phyloP scores from a whole-genome alignment of 2,797 vertebrate genomes.

The Crenuchus spilurus region DNA sequence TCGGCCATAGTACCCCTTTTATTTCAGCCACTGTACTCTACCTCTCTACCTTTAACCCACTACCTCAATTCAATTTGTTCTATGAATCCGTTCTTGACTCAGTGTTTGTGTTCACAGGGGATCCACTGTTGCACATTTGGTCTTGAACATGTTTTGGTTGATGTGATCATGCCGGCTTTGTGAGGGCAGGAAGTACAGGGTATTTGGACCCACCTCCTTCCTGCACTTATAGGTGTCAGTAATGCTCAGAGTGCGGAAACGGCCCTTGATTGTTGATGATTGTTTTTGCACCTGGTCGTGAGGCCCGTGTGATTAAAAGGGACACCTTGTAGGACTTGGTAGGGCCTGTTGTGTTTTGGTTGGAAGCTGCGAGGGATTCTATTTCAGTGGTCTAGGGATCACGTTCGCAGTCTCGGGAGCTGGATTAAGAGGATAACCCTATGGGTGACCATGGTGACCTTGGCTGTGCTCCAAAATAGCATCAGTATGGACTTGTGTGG shows the following conservation, averaged over 20 bases:
- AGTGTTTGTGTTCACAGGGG: neutral
- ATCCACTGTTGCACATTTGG: neutral
- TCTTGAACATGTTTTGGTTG: neutral
- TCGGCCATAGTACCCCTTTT: conserved; percentile 35
- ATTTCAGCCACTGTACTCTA: conserved; percentile 33
- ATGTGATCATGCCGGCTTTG: neutral
- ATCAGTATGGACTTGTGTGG: no score
- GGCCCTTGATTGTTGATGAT: neutral
- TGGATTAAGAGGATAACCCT: conserved; percentile 22
- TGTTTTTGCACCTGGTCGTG: conserved; percentile 21
- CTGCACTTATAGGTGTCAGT: neutral
- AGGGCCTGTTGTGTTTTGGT: conserved; percentile 31
- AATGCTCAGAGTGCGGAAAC: conserved; percentile 9
- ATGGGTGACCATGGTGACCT: neutral
- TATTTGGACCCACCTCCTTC: neutral
- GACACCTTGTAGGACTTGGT: conserved; percentile 9
- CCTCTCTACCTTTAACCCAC: conserved; percentile 17
- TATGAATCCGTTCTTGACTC: neutral
- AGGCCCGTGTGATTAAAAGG: conserved; percentile 21
- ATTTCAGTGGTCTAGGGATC: conserved; percentile 29
- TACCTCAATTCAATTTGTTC: conserved; percentile 29
- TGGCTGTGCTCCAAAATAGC: neutral
- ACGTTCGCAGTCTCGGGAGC: neutral
- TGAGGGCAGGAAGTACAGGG: neutral
- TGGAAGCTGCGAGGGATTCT: conserved; percentile 20